Evolutionary conservation across 2,797 vertebrate species (phyloP).

Genomic region (Meriones psammophilus): DNA sequence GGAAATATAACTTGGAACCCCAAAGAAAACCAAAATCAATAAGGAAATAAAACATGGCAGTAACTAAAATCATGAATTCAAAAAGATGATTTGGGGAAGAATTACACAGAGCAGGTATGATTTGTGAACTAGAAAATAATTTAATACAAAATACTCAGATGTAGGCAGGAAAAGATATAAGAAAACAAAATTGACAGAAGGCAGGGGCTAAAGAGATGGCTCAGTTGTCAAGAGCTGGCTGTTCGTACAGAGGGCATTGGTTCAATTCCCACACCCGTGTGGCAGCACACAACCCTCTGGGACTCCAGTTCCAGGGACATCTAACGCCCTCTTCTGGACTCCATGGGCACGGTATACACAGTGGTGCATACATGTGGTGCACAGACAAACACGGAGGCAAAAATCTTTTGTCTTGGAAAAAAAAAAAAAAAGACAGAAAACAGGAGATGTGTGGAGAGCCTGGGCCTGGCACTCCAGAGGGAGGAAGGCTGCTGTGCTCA

Average conservation of each 20-base stretch:
- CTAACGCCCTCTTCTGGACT: neutral
- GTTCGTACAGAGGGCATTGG: neutral
- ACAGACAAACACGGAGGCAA: neutral
- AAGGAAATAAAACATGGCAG: neutral
- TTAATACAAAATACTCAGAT: neutral
- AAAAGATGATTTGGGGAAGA: neutral
- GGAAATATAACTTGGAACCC: neutral
- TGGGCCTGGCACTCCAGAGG: too few species aligned
- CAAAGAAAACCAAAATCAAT: neutral
- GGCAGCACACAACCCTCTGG: neutral
- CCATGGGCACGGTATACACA: neutral
- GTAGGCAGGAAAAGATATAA: neutral
- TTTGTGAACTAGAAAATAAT: neutral
- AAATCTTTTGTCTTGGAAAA: too few species aligned
- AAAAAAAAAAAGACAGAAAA: neutral
- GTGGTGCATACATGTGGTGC: too few species aligned
- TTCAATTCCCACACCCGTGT: neutral
- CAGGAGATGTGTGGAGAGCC: neutral
- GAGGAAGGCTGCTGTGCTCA: too few species aligned
- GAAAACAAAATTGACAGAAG: neutral
- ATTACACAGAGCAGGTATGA: neutral
- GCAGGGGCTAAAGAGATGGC: neutral
- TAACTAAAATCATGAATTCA: neutral
- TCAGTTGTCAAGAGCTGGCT: neutral
- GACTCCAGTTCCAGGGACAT: neutral